phyloP scores from a whole-genome alignment of 1,140 invertebrate genomes.

The Asobara japonica region DNA sequence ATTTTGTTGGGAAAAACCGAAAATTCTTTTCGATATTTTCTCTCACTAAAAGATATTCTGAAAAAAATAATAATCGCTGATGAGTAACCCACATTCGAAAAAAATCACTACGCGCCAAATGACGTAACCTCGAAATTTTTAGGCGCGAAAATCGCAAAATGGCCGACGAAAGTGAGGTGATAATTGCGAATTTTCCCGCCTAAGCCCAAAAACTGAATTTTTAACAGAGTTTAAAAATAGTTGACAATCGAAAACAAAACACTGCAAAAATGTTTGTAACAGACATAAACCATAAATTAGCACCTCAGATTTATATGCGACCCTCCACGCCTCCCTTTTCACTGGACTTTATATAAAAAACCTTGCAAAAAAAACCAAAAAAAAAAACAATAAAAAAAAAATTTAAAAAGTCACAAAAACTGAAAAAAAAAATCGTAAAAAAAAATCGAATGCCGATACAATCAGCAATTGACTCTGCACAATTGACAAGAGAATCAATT shows the following conservation, averaged over 20 bases:
- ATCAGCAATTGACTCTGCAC: slow-evolving; percentile 19
- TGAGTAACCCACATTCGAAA: too few species aligned
- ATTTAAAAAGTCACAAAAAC: background rate
- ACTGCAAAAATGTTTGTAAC: slow-evolving; percentile 25
- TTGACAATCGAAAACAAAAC: slow-evolving; percentile 37
- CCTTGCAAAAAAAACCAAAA: background rate
- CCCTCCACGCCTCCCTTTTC: slow-evolving; percentile 6
- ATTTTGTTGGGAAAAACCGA: too few species aligned
- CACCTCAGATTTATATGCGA: background rate
- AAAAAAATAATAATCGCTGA: too few species aligned
- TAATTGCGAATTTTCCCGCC: too few species aligned
- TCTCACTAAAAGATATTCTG: too few species aligned
- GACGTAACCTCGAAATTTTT: too few species aligned
- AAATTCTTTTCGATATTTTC: too few species aligned
- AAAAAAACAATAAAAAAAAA: background rate
- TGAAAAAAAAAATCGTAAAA: background rate
- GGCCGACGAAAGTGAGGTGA: too few species aligned
- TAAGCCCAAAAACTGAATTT: slow-evolving; percentile 21
- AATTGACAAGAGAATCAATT: slow-evolving; percentile 21
- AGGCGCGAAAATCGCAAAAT: too few species aligned
- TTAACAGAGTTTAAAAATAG: slow-evolving; percentile 27
- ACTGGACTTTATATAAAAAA: slow-evolving; percentile 18
- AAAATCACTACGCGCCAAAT: too few species aligned
- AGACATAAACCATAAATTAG: slow-evolving; percentile 42
- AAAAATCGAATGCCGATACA: slow-evolving; percentile 22